These are phyloP conservation scores for Metopia argyrocephala DNA, from an alignment of 2,888 invertebrate species.

Conservation along the genomic window DNA sequence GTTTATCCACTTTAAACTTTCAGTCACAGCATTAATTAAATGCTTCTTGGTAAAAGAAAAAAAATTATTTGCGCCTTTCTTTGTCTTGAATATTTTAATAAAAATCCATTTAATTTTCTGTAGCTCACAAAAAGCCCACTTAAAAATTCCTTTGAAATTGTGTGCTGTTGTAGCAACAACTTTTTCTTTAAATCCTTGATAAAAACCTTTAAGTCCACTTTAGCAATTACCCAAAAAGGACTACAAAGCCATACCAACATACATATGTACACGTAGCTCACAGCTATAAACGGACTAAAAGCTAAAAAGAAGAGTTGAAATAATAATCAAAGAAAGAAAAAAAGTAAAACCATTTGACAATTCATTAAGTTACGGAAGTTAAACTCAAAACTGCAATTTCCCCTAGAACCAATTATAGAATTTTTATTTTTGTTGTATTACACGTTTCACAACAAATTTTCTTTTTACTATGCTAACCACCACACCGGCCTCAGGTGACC, in stretches of 20 bases:
- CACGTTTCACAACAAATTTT: conserved; percentile 60
- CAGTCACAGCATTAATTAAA: not conserved
- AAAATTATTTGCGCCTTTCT: not conserved
- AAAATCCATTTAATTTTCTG: not conserved
- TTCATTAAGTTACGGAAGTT: conserved; percentile 79
- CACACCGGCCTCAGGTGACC: not conserved
- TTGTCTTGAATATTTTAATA: not conserved
- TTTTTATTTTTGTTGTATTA: conserved; percentile 56
- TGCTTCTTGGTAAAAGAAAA: not conserved
- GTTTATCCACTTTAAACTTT: too few relatives aligned
- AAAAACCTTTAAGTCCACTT: conserved; percentile 59
- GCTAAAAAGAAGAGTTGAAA: conserved; percentile 19
- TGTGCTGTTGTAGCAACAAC: not conserved
- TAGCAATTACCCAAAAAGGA: conserved; percentile 52
- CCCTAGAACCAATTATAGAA: conserved; percentile 78
- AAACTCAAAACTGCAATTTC: conserved; percentile 79
- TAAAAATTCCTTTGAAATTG: conserved; percentile 27
- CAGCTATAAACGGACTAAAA: not conserved
- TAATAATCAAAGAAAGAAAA: conserved; percentile 19
- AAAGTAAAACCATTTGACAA: conserved; percentile 76
- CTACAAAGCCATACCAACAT: conserved; percentile 1
- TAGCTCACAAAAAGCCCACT: conserved; percentile 16
- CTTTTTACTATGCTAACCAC: conserved; percentile 50
- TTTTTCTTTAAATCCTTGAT: conserved; percentile 14
- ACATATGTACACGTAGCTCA: not conserved